Evolutionary conservation across 1,140 invertebrate species (phyloP).

Genomic region (Lordiphosa mommai): DNA sequence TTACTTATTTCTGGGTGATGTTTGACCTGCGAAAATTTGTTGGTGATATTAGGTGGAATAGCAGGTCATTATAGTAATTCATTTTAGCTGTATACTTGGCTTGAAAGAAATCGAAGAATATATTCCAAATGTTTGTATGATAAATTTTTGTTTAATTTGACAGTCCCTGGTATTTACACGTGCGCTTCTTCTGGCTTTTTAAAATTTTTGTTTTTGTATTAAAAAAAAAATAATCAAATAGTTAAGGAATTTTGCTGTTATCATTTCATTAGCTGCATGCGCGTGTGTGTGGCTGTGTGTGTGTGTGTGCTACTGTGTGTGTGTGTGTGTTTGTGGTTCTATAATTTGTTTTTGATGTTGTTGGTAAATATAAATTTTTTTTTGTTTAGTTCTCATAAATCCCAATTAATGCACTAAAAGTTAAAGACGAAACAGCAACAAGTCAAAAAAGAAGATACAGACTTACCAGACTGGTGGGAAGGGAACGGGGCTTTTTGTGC

Average conservation of each 20-base stretch:
- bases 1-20: too few relatives aligned
- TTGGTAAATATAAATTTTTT: constrained; percentile 4
- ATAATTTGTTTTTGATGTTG: constrained; percentile 37
- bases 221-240: too few relatives aligned
- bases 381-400: constrained; percentile 15
- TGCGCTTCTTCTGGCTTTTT: constrained; percentile 40
- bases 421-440: background rate
- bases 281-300: constrained; percentile 29
- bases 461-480: too few relatives aligned
- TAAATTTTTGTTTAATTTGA: too few relatives aligned
- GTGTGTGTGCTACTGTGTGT: background rate
- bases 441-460: background rate
- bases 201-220: constrained; percentile 7
- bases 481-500: background rate
- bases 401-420: constrained; percentile 26
- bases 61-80: too few relatives aligned
- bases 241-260: background rate
- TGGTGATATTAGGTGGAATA: too few relatives aligned
- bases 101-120: too few relatives aligned
- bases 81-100: too few relatives aligned
- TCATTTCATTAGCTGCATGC: constrained; percentile 50
- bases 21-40: too few relatives aligned
- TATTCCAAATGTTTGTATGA: too few relatives aligned
- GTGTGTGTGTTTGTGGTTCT: constrained; percentile 9
- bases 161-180: constrained; percentile 37